Evolutionary conservation across 2,113 vertebrate species (phyloP).

Genomic region (Orcinus orca): DNA sequence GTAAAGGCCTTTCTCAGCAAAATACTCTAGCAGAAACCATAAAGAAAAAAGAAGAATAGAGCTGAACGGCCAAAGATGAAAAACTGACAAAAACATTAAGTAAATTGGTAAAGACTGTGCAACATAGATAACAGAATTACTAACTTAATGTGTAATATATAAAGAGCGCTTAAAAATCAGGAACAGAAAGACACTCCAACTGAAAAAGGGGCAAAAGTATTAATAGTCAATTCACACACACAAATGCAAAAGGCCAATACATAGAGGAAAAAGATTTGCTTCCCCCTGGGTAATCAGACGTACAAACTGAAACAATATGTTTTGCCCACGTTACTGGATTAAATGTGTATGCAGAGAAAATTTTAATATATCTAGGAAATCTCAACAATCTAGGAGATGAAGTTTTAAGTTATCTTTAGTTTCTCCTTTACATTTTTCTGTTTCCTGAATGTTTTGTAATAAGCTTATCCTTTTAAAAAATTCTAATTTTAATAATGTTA

Average conservation of each 20-base stretch:
- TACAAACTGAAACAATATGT: slow-evolving; percentile 25
- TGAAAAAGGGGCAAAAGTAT: slow-evolving; percentile 26
- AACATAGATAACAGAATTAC: neutral
- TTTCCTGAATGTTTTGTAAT: neutral
- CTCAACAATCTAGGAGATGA: neutral
- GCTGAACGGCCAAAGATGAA: neutral
- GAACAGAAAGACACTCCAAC: neutral
- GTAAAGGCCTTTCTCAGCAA: neutral
- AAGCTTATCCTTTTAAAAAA: neutral
- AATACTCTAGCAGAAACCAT: neutral
- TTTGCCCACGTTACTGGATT: neutral
- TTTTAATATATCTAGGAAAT: neutral
- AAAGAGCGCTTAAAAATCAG: neutral
- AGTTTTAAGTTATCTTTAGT: slow-evolving; percentile 1
- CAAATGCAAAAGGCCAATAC: neutral
- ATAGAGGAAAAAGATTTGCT: neutral
- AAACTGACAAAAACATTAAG: neutral
- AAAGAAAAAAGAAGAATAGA: neutral
- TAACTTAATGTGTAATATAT: neutral
- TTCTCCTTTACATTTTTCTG: neutral
- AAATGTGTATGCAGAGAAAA: neutral
- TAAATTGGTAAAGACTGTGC: neutral
- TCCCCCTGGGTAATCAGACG: neutral
- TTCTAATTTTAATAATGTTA: neutral
- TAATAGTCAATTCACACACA: neutral